Evolutionary conservation across 2,113 vertebrate genomes (phyloP).

Genomic region (Podarcis muralis): DNA sequence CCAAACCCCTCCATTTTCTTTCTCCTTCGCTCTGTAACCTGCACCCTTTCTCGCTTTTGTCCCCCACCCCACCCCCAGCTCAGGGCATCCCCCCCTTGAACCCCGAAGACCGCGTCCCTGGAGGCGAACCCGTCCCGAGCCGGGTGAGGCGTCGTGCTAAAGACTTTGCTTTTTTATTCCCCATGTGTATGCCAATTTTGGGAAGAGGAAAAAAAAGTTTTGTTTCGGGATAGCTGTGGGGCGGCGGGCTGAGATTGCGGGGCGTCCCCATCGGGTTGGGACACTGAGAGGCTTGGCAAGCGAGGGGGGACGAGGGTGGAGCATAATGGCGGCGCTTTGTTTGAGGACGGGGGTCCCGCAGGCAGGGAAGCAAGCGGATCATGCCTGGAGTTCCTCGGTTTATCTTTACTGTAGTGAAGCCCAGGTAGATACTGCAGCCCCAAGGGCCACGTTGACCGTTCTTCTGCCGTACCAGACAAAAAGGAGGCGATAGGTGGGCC

Average conservation of each 20-base stretch:
- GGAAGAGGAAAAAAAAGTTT: background rate
- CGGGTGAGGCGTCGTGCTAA: conserved; percentile 16
- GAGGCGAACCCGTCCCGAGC: conserved; percentile 18
- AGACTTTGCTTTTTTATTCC: background rate
- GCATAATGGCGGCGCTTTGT: background rate
- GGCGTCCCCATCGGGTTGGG: background rate
- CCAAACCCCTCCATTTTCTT: conserved; percentile 31
- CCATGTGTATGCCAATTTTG: conserved; percentile 6
- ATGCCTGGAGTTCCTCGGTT: background rate
- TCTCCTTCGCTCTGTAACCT: conserved; percentile 14
- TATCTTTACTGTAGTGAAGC: background rate
- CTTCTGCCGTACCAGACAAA: background rate
- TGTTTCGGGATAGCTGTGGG: background rate
- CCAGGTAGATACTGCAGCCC: no score
- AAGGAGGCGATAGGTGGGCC: no score
- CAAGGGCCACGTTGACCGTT: background rate
- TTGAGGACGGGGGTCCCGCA: background rate
- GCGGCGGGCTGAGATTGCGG: background rate
- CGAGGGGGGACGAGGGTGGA: background rate
- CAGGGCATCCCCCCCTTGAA: background rate
- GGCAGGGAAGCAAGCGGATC: no score
- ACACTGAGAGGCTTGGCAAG: background rate
- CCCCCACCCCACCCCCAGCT: background rate
- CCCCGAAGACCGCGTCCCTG: background rate
- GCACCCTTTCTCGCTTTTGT: background rate